Evolutionary conservation across 2,888 invertebrate species (phyloP), one percentile per base, ranked within the genome.

Genomic region (Leucophenga montana): DNA sequence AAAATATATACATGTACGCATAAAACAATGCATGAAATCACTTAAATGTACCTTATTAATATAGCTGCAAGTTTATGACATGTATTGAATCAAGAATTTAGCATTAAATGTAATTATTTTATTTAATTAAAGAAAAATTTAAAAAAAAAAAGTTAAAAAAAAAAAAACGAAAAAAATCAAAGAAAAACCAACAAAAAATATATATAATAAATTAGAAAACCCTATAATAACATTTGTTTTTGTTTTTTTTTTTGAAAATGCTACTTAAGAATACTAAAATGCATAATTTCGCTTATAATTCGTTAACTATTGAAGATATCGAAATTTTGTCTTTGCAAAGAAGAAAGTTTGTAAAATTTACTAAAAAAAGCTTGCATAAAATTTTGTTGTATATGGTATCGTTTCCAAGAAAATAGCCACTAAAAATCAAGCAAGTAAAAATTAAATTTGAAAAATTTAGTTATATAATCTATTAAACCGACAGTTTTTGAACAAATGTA

Each of bases 101-200:
- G 57, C 74, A 75, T 20, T 70, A 67, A 62, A 50, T 56, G 46
- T 61, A 20, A 56, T 46, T 46, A 46, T 46, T 13, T 50, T n/a
- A 50, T 50, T 50, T 50, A 50, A 18, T n/a, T 50, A 50, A 31
- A 53, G 31, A 22, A 68, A 67, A 70, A 31, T 56, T 54, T 66
- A 62, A 57, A 70, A 67, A 39, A 39, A 71, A 64, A 14, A 33
- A 9, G 39, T 59, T 65, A 44, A 66, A 71, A 73, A 71, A 73
- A 73, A 70, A 65, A 39, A 3, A 54, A 50, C n/a, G n/a, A 61
- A 33, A 65, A 68, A 65, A 56, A 67, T 61, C 27, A 68, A 71
- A 65, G 46, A 59, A 69, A 72, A 66, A 65, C 33, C 67, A 67
- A 75, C 79, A 78, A 77, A 79, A 82, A 77, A 79, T 73, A 71